phyloP scores from a whole-genome alignment of 1,140 invertebrate genomes.

The Drepana arcuata region DNA sequence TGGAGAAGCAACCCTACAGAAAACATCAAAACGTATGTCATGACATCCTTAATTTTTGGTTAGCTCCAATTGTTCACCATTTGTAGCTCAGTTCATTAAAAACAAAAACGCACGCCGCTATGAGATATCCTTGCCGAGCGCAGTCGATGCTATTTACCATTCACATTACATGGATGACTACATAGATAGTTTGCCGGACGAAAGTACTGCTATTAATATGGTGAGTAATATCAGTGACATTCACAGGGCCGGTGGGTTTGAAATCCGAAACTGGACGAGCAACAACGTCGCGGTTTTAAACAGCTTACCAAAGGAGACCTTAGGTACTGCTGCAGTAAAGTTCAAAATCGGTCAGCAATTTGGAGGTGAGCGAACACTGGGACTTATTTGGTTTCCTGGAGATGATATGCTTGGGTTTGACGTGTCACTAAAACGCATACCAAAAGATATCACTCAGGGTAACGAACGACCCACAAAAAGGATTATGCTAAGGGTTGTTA shows the following conservation, averaged over 20 bases:
- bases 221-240: slow-evolving; percentile 18
- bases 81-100: slow-evolving; percentile 30
- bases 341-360: slow-evolving; percentile 8
- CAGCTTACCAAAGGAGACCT: slow-evolving; percentile 10
- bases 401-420: slow-evolving; percentile 18
- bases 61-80: slow-evolving; percentile 27
- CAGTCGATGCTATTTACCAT: slow-evolving; percentile 16
- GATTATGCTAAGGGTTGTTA: slow-evolving; percentile 8
- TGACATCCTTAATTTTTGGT: slow-evolving; percentile 24
- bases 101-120: slow-evolving; percentile 29
- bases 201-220: slow-evolving; percentile 16
- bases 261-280: slow-evolving; percentile 11
- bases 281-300: slow-evolving; percentile 10
- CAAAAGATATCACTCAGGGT: slow-evolving; percentile 10
- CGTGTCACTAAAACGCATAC: slow-evolving; percentile 11
- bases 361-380: slow-evolving; percentile 14
- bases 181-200: slow-evolving; percentile 18
- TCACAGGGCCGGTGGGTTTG: slow-evolving; percentile 21
- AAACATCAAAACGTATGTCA: slow-evolving; percentile 6
- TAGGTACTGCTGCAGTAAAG: slow-evolving; percentile 4
- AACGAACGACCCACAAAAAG: slow-evolving; percentile 18
- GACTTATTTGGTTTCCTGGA: slow-evolving; percentile 18
- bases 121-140: slow-evolving; percentile 13
- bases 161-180: slow-evolving; percentile 42
- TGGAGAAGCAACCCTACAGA: slow-evolving; percentile 9